Base-by-base conservation (phyloP, 2,888 invertebrate species). In the Meganola albula region DNA sequence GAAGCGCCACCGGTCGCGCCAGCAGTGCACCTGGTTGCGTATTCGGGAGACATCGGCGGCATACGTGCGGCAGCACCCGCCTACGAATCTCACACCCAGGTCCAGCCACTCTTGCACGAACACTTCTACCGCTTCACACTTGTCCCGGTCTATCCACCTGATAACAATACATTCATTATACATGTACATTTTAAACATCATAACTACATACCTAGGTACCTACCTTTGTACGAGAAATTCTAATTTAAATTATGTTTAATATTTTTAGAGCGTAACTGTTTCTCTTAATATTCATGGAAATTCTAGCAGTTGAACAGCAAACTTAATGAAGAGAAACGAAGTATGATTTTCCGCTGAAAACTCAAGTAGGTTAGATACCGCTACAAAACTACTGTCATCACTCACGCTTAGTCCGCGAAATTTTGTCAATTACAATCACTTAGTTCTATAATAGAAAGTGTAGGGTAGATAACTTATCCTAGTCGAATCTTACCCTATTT, bases 41-140 rank as follows among this genome's bases (percentile, higher is more conserved):
- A 96, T 94, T 47, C 90, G 88, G 6, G 88, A 86, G 18, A 97
- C 92, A 66, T 97, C 95, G 0, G 91, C 88, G 1, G 96, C 93
- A 56, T 92, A 92, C 0, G 96, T 93, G 48, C 96, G 88, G 71
- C 98, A 98, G 59, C 98, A 98, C 0, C 98, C 98, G 11, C 98
- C 97, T 24, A 98, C 89, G 69, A 93, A 94, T 31, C 89, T 89
- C 18, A 93, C 94, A 1, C 97, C 97, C 25, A 92, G 72, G 35
- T 92, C 88, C 31, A 94, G 69, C 97, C 97, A 98, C 55, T 92
- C 91, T 10, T 89, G 87, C 5, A 96, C 90, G 63, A 91, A 93
- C 11, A 88, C 87, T 40, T 90, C 91, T 1, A 96, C 88, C 1
- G 92, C 88, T 44, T 91, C 89, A 64, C 90, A 90, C 62, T 90